Conservation (phyloP, 2,113 vertebrate genomes). For the Cyprinus carpio region DNA sequence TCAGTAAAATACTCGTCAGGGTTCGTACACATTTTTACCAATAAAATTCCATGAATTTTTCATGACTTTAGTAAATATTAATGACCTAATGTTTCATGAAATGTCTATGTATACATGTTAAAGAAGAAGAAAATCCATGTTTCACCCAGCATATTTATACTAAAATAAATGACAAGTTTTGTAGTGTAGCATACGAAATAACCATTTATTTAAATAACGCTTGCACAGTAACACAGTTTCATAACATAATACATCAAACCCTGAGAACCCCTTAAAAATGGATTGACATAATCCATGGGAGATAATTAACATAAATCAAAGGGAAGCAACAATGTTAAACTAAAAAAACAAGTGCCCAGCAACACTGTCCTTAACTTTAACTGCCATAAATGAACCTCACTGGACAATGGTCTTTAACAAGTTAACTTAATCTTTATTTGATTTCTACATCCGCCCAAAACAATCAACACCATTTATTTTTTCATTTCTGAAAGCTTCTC, state of each 20-base stretch:
- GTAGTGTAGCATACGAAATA: neutral
- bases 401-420: neutral
- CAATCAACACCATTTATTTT: conserved; percentile 34
- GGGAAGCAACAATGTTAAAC: neutral
- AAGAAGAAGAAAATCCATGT: neutral
- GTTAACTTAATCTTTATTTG: neutral
- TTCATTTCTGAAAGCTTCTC: conserved; percentile 52
- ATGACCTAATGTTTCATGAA: neutral
- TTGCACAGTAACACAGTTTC: neutral
- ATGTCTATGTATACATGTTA: conserved; percentile 9
- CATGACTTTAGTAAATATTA: neutral
- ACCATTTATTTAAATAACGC: neutral
- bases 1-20: too few species aligned
- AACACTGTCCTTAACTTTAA: neutral
- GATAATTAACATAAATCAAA: too few species aligned
- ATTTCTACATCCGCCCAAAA: neutral
- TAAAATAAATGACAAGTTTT: neutral
- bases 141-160: neutral
- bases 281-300: too few species aligned
- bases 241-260: neutral
- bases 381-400: neutral
- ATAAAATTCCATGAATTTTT: too few species aligned
- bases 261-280: too few species aligned
- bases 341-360: neutral
- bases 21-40: too few species aligned